A percentile compares a stretch with the other conserved stretches of the same genome.
Conservation (phyloP, 2,113 vertebrate species). For the Apeltes quadracus region DNA sequence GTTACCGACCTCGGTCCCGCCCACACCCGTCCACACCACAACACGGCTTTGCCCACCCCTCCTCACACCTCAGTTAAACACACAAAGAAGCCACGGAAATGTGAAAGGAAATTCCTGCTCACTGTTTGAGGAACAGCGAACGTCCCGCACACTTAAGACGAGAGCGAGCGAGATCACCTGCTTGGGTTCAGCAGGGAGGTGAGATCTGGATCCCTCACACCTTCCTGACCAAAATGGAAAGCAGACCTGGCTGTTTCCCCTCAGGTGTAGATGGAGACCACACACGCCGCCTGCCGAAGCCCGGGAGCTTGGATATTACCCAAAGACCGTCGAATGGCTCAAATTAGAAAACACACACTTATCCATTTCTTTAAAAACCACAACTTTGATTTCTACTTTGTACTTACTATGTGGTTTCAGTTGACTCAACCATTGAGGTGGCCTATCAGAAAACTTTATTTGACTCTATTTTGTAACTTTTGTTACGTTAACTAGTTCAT, state of each 20-base stretch:
- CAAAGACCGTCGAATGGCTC: not conserved
- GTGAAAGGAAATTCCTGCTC: conserved; percentile 73
- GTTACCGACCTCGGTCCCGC: conserved; percentile 41
- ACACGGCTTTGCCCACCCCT: conserved; percentile 30
- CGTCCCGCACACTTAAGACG: conserved; percentile 56
- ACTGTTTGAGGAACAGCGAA: conserved; percentile 62
- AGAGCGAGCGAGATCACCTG: conserved; percentile 8
- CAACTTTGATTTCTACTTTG: not conserved
- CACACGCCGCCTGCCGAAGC: not conserved
- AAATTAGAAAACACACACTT: not conserved
- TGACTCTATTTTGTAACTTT: not conserved
- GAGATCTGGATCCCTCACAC: conserved; percentile 13
- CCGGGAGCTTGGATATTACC: not conserved
- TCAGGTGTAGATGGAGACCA: not conserved
- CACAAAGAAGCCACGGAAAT: conserved; percentile 49
- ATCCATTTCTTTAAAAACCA: not conserved
- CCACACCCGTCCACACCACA: conserved; percentile 5
- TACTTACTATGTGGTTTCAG: not conserved
- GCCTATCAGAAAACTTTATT: not conserved
- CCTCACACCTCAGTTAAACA: conserved; percentile 37
- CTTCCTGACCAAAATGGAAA: not conserved
- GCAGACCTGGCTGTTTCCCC: conserved; percentile 9
- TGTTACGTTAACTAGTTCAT: no score
- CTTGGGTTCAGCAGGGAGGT: not conserved
- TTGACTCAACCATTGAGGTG: not conserved